phyloP scores from a whole-genome alignment of 2,113 vertebrate genomes.

The Morphnarchus princeps region DNA sequence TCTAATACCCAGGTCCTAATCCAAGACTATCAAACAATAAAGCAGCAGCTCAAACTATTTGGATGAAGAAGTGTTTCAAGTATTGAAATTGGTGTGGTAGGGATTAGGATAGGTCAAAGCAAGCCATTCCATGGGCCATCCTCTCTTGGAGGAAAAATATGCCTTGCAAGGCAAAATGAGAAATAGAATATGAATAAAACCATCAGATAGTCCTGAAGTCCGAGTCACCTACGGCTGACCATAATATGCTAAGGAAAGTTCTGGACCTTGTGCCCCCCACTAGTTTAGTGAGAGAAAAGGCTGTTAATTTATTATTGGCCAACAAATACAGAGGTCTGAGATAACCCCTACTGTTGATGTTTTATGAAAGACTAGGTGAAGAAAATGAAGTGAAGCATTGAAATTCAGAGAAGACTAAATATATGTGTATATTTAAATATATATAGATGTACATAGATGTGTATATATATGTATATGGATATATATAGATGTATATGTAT shows the following conservation, averaged over 20 bases:
- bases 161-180: neutral
- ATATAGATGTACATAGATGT: neutral
- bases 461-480: neutral
- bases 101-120: neutral
- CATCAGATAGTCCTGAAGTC: neutral
- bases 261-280: neutral
- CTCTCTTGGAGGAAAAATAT: neutral
- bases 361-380: neutral
- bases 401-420: neutral
- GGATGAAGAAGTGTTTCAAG: neutral
- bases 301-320: neutral
- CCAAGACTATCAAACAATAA: neutral
- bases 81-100: neutral
- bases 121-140: neutral
- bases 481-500: no score
- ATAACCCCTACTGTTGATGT: neutral
- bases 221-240: neutral
- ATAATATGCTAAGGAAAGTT: neutral
- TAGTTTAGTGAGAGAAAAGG: neutral
- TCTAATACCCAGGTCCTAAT: neutral
- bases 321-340: neutral
- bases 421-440: neutral
- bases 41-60: neutral
- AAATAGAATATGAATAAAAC: neutral
- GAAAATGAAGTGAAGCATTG: neutral